Conservation (phyloP, 2,797 vertebrate species). For the Thamnophis elegans region DNA sequence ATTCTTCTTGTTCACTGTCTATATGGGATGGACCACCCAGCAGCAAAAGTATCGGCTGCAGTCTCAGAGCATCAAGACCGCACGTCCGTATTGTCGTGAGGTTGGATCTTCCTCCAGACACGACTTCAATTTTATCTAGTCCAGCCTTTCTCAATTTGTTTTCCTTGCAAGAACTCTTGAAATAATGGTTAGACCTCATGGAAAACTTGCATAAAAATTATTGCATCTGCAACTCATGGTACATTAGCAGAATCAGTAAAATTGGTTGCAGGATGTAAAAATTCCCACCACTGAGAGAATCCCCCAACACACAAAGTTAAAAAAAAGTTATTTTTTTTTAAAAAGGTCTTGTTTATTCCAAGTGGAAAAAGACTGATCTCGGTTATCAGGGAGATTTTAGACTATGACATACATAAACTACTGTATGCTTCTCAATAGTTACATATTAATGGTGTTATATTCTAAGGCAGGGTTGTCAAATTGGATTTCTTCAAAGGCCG, state of each 20-base stretch:
- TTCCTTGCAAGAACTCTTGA: not conserved
- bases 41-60: too few species aligned
- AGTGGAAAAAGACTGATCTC: not conserved
- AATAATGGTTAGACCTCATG: not conserved
- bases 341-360: not conserved
- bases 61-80: too few species aligned
- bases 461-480: not conserved
- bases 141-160: not conserved
- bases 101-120: too few species aligned
- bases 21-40: too few species aligned
- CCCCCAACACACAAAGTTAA: not conserved
- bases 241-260: not conserved
- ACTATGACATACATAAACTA: not conserved
- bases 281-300: not conserved
- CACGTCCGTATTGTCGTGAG: too few species aligned
- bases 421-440: not conserved
- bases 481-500: too few species aligned
- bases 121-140: not conserved
- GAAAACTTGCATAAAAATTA: not conserved
- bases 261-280: not conserved
- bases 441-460: too few species aligned
- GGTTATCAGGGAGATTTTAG: not conserved
- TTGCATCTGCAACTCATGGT: not conserved
- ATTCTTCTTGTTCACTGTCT: too few species aligned
- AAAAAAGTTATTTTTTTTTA: not conserved